Base-by-base conservation (phyloP, 2,113 vertebrate genomes). In the Dicrurus megarhynchus region DNA sequence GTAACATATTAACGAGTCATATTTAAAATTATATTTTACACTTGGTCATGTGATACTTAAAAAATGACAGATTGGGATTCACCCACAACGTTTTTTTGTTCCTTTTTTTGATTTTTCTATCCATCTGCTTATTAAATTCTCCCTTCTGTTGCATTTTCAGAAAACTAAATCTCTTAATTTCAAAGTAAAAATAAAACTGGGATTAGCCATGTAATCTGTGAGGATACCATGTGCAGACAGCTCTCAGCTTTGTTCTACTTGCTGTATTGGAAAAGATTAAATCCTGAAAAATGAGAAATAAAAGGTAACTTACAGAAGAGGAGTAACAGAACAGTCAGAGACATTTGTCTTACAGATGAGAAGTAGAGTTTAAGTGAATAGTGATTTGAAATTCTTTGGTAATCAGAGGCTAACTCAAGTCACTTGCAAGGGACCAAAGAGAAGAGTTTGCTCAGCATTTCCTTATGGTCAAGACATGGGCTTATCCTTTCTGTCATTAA, bases 1-100 rank as follows among this genome's bases (percentile, higher is more conserved):
- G 52, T 86, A 74, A 47, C 24, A 46, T 78, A 90, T 74, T 85
- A 84, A 52, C 7, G 2, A 88, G 21, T 41, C 19, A 41, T 42
- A 68, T 65, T 71, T 71, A 74, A 92, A 94, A 65, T 73, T 61
- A 17, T 80, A 41, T 84, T 90, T 92, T 87, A 70, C 6, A 60
- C 35, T 75, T 91, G 35, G 47, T 89, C 73, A 81, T 67, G 69
- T 95, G 84, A 89, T 81, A 55, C 35, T 52, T 77, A 7, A 84
- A 83, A 91, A 85, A 57, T 61, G 70, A 73, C 82, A 95, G 89
- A 64, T 94, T 93, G 19, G 84, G 89, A 95, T 91, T 95, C 84
- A 95, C 87, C 69, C 84, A 87, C 87, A 70, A 88, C 68, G 33
- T 15, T 68, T 69, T 89, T 87, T 64, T 75, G 5, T 84, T 63